Evolutionary conservation across 2,888 invertebrate genomes (phyloP).

Genomic region (Mythimna albipuncta): DNA sequence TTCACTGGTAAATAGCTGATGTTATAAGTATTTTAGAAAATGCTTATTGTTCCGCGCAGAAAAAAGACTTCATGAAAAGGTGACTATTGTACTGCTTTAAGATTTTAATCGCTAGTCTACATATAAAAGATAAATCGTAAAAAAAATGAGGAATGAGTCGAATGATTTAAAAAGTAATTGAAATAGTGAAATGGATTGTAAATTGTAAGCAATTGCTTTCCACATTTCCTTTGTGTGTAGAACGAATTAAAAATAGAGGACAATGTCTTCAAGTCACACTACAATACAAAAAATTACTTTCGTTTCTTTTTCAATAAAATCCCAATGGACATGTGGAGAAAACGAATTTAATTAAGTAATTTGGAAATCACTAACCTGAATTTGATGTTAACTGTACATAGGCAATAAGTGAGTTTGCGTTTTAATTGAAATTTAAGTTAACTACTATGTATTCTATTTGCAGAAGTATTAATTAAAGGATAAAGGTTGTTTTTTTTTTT

Average conservation of each 20-base stretch:
- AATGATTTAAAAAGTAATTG: slow-evolving; percentile 22
- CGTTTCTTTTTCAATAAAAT: slow-evolving; percentile 10
- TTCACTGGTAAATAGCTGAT: too few species aligned
- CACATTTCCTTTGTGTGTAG: slow-evolving; percentile 37
- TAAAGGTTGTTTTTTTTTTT: too few species aligned
- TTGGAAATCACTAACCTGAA: slow-evolving; percentile 44
- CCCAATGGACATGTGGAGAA: slow-evolving; percentile 8
- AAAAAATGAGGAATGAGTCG: slow-evolving; percentile 18
- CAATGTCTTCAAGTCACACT: slow-evolving; percentile 11
- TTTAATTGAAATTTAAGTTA: neutral
- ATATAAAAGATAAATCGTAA: neutral
- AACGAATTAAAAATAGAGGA: slow-evolving; percentile 28
- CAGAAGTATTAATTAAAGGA: too few species aligned
- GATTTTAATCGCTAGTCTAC: too few species aligned
- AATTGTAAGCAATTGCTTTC: slow-evolving; percentile 36
- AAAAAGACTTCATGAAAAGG: too few species aligned
- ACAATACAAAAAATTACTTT: slow-evolving; percentile 17
- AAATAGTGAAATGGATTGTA: slow-evolving; percentile 26
- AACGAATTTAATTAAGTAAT: slow-evolving; percentile 5
- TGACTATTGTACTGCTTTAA: too few species aligned
- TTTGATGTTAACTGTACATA: slow-evolving; percentile 23
- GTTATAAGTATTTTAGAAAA: too few species aligned
- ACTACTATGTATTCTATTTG: too few species aligned
- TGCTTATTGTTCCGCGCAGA: too few species aligned
- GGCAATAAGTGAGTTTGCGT: slow-evolving; percentile 1